Conservation (phyloP, 2,888 invertebrate genomes). For the Ophion obscuratus region DNA sequence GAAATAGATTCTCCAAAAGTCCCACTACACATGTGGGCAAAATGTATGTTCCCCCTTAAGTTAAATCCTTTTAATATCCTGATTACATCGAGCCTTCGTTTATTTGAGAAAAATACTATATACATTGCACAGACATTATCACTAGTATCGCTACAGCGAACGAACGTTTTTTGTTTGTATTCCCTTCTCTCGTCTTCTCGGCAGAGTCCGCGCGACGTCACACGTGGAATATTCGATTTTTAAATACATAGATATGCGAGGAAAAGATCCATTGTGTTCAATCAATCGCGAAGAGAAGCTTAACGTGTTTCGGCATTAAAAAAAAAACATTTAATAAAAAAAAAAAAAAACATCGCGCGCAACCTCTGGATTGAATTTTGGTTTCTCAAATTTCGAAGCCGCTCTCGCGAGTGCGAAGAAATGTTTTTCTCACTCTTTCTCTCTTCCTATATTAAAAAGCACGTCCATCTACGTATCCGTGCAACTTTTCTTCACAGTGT, state of each 20-base stretch:
- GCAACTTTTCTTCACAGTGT: conserved; percentile 12
- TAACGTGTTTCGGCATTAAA: not conserved
- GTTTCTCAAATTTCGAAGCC: conserved; percentile 55
- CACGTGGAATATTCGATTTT: conserved; percentile 9
- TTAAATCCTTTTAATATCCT: not conserved
- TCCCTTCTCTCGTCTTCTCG: conserved; percentile 48
- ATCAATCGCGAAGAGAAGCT: conserved; percentile 16
- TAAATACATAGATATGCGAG: not conserved
- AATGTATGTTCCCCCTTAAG: too few species aligned
- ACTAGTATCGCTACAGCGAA: conserved; percentile 70
- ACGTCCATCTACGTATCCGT: conserved; percentile 37
- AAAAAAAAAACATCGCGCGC: not conserved
- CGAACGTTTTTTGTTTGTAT: conserved; percentile 54
- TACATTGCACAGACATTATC: conserved; percentile 81
- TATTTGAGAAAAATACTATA: conserved; percentile 82
- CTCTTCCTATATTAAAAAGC: conserved; percentile 49
- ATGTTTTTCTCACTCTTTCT: conserved; percentile 18
- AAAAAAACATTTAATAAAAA: not conserved
- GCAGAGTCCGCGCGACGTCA: conserved; percentile 38
- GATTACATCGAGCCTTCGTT: conserved; percentile 72
- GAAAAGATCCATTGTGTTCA: conserved; percentile 12
- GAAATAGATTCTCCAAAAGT: too few species aligned
- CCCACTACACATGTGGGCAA: too few species aligned
- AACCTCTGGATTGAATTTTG: conserved; percentile 46
- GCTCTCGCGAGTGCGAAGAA: conserved; percentile 45